phyloP scores from a whole-genome alignment of 2,888 invertebrate species.

The Clusia tigrina region DNA sequence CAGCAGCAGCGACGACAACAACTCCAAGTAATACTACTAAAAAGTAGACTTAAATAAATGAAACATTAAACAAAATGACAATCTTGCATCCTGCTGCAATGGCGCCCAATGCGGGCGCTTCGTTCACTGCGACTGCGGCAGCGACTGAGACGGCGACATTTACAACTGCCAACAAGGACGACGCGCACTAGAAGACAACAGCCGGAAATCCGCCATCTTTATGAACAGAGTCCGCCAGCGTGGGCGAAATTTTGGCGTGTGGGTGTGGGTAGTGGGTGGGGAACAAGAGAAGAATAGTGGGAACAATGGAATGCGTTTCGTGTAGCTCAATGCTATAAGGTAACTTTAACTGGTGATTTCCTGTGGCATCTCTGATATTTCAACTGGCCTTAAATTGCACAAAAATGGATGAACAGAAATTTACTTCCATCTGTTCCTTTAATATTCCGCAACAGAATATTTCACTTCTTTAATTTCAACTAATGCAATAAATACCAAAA shows the following conservation, averaged over 20 bases:
- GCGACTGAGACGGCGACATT: constrained; percentile 2
- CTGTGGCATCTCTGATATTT: neutral
- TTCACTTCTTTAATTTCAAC: too few species aligned
- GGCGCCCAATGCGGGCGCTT: too few species aligned
- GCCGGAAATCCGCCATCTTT: constrained; percentile 57
- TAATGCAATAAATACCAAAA: too few species aligned
- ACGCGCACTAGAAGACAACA: constrained; percentile 41
- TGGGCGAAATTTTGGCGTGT: too few species aligned
- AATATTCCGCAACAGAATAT: too few species aligned
- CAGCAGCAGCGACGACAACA: constrained; percentile 14
- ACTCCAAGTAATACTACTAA: constrained; percentile 32
- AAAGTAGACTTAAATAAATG: neutral
- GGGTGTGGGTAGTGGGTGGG: neutral
- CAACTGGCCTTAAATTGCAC: too few species aligned
- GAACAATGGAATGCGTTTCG: too few species aligned
- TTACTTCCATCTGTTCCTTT: too few species aligned
- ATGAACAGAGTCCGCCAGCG: constrained; percentile 50
- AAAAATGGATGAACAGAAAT: too few species aligned
- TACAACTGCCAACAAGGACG: constrained; percentile 13
- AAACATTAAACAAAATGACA: constrained; percentile 8
- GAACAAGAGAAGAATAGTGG: too few species aligned
- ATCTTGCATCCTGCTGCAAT: neutral
- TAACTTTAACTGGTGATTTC: constrained; percentile 3
- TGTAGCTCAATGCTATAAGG: neutral
- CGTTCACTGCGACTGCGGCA: constrained; percentile 35